These are phyloP conservation scores for Luperina testacea DNA, from an alignment of 2,888 invertebrate species.

Conservation along the genomic window DNA sequence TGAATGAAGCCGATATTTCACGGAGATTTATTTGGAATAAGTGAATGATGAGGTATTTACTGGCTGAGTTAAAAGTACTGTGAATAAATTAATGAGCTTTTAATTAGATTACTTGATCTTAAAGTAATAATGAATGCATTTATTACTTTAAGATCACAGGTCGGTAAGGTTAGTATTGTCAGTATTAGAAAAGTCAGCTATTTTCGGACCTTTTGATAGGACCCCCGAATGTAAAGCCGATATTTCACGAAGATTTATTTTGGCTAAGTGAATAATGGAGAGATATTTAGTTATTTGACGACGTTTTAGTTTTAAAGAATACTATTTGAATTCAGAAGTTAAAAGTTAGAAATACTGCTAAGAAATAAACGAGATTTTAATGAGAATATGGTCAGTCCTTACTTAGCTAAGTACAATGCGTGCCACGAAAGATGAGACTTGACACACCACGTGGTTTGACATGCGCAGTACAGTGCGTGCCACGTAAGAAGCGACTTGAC, in stretches of 20 bases:
- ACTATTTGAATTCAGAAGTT: background rate
- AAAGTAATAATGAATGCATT: too few species aligned
- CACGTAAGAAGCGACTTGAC: too few species aligned
- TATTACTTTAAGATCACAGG: background rate
- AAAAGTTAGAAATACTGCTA: too few species aligned
- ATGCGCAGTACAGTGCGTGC: too few species aligned
- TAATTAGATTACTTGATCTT: background rate
- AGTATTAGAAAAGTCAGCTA: constrained; percentile 30
- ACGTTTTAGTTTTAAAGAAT: background rate
- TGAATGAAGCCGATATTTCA: constrained; percentile 51
- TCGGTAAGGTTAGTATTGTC: too few species aligned
- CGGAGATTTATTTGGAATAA: constrained; percentile 45
- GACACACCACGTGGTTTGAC: too few species aligned
- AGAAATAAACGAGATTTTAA: background rate
- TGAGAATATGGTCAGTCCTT: background rate
- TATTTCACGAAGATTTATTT: constrained; percentile 48
- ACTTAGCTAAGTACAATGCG: background rate
- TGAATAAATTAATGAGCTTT: background rate
- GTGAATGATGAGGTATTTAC: constrained; percentile 18
- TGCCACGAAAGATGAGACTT: too few species aligned
- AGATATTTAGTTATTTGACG: background rate
- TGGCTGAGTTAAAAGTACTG: background rate
- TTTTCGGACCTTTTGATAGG: constrained; percentile 64
- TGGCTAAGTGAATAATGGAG: constrained; percentile 21
- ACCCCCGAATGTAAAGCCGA: constrained; percentile 36